phyloP scores from a whole-genome alignment of 2,888 invertebrate genomes.

The Amblyjoppa fuscipennis region DNA sequence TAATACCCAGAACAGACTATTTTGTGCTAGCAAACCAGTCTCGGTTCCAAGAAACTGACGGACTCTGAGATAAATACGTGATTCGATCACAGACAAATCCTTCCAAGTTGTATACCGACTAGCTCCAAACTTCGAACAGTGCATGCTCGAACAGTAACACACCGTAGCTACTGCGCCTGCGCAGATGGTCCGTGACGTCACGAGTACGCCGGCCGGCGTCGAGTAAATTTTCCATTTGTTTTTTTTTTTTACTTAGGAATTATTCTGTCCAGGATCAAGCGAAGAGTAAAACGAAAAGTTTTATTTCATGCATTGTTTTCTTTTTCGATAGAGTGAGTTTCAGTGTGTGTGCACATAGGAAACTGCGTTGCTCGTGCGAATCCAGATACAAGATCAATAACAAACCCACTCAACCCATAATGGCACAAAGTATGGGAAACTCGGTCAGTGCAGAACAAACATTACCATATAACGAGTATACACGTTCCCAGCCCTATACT shows the following conservation, averaged over 20 bases:
- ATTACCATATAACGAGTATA: not conserved
- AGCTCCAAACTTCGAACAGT: slow-evolving; percentile 34
- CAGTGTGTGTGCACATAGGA: not conserved
- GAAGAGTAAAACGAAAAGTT: not conserved
- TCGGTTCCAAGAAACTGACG: not conserved
- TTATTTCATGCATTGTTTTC: not conserved
- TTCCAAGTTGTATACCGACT: slow-evolving; percentile 7
- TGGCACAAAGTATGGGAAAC: not conserved
- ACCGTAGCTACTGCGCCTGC: not conserved
- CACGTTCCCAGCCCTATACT: not conserved
- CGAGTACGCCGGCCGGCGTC: not conserved
- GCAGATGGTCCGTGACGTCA: not conserved
- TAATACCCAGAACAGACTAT: not conserved
- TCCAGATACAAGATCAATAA: slow-evolving; percentile 32
- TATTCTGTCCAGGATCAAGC: not conserved
- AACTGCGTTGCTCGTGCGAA: not conserved
- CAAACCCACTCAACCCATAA: slow-evolving; percentile 19
- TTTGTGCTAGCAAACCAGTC: not conserved
- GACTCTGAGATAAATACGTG: not conserved
- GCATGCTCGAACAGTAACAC: not conserved
- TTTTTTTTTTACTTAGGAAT: not conserved
- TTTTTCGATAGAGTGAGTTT: not conserved
- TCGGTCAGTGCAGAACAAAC: slow-evolving; percentile 1
- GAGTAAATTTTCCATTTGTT: not conserved
- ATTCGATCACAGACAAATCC: not conserved